Evolutionary conservation across 2,113 vertebrate genomes (phyloP).

Genomic region (Daphoenositta chrysoptera): DNA sequence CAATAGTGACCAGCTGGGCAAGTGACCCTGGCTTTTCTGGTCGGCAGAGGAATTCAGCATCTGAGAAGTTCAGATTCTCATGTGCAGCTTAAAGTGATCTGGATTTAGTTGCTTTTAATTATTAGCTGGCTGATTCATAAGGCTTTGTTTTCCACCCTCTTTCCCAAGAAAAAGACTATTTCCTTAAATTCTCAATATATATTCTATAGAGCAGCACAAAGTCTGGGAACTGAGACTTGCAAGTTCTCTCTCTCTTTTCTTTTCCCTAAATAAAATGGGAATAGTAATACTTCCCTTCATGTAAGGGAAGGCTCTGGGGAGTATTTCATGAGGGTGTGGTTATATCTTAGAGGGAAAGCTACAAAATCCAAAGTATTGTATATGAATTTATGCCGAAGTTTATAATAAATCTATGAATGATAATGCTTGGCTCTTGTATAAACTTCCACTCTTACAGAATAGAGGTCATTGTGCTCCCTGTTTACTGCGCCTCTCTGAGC

Average conservation of each 20-base stretch:
- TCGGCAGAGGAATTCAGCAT: slow-evolving; percentile 26
- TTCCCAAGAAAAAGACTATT: slow-evolving; percentile 3
- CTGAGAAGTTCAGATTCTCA: slow-evolving; percentile 43
- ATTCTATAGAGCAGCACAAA: not conserved
- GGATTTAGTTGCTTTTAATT: slow-evolving; percentile 61
- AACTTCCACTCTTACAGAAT: slow-evolving; percentile 7
- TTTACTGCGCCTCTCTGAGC: not conserved
- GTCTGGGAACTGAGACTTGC: not conserved
- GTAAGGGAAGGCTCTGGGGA: not conserved
- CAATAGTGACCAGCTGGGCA: slow-evolving; percentile 61
- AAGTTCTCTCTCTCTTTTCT: not conserved
- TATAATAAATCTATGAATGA: not conserved
- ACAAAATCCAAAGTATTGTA: not conserved
- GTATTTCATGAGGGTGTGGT: not conserved
- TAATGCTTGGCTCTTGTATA: slow-evolving; percentile 7
- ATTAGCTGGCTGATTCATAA: slow-evolving; percentile 38
- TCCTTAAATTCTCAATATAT: not conserved
- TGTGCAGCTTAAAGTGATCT: slow-evolving; percentile 50
- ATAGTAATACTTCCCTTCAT: not conserved
- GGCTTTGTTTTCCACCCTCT: slow-evolving; percentile 2
- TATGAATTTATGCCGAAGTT: not conserved
- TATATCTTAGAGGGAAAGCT: not conserved
- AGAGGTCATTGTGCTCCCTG: not conserved
- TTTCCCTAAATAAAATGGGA: not conserved
- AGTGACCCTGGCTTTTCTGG: slow-evolving; percentile 58